Evolutionary conservation across 2,113 vertebrate genomes (phyloP), one percentile per base, ranked within the genome.

Genomic region (human): DNA sequence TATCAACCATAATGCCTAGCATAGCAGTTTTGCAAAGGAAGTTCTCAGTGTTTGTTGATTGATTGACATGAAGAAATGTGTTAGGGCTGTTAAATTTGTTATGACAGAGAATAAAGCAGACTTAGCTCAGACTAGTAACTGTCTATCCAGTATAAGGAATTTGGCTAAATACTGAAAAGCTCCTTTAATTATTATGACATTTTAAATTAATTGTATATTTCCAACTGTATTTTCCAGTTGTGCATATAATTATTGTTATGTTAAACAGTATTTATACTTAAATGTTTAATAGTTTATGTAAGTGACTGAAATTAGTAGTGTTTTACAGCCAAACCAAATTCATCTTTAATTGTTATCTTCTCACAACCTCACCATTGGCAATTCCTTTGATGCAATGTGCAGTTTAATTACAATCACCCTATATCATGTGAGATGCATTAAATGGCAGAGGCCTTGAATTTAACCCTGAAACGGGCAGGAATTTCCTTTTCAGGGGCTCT

Each of bases 141-240:
- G 85, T 72, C 85, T 97, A 94, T 38, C 86, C 81, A 86, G 61
- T 73, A 68, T 72, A 81, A 95, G 82, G 85, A 86, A 73, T 84
- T 70, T 96, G 93, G 89, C 91, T 94, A 81, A 61, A 66, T 66
- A 76, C 57, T 78, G 76, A 97, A 84, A 96, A 90, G 9, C 11
- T 84, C 45, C 92, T 83, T 96, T 92, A 97, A 89, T 97, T 96
- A 94, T 96, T 83, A 96, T 96, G 94, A 95, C 91, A 97, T 92
- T 90, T 95, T 32, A 85, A 94, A 97, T 95, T 97, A 90, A 95
- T 97, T 97, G 76, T 85, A 73, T 97, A 97, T 94, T 97, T 94
- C 66, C 76, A 82, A 52, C 35, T 88, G 27, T 68, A 95, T 85
- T 96, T 97, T 94, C 87, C 78, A 95, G 84, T 82, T 81, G 76